Evolutionary conservation across 1,140 invertebrate species (phyloP), one percentile per base, ranked within the genome.

Genomic region (Reticulitermes speratus): DNA sequence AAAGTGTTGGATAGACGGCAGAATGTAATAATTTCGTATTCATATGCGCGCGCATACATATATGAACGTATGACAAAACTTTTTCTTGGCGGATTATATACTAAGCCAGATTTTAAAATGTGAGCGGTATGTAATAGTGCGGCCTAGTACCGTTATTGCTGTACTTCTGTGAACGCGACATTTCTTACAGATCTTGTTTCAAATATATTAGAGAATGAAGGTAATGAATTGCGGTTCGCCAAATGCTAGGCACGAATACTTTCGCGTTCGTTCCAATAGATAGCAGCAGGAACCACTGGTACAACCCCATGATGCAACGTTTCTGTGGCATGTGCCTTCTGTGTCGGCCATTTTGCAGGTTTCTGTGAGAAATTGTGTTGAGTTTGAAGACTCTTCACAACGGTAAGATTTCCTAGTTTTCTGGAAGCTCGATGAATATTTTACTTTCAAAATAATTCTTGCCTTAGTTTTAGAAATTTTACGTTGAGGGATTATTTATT

Each of bases 291-390:
- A 32, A 30, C 30, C 85, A 44, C 44, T 75, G 85, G 52, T 55
- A 44, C 85, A 52, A 88, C 88, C 91, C 91, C 91, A 92, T 90
- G 92, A 93, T 93, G 91, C 92, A 90, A 93, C 90, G 91, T 92
- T 92, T 91, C 91, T 91, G 91, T 93, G 93, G 93, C 93, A 94
- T 94, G 85, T 86, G 85, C 85, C 93, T 92, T 92, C 91, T 91
- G 91, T 91, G 92, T 93, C 93, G 92, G 93, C 94, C 93, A 94
- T 94, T 94, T 94, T 94, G 93, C 93, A 90, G 93, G 93, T 93
- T 92, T 93, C 91, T 91, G 92, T 91, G 92, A 92, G 93, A 92
- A 93, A 92, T 93, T 92, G 92, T 93, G 91, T 93, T 92, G 91
- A 93, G 91, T 93, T 93, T 90, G 90, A 90, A 90, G 89, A 91